Conservation (phyloP, 2,888 invertebrate species). For the Caenorhabditis virilis region DNA sequence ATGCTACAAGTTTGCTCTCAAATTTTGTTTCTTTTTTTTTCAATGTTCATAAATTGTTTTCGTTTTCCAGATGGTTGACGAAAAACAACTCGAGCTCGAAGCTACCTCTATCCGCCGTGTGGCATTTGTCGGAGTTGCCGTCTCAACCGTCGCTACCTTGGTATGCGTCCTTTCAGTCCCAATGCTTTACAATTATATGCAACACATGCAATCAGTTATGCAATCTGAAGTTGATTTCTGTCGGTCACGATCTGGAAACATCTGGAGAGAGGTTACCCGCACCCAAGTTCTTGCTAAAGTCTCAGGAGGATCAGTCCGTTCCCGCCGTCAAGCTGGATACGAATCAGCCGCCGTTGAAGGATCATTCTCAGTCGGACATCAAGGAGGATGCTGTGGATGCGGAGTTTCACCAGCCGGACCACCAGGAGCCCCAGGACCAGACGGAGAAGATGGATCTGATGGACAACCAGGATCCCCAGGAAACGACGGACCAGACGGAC, state of each 20-base stretch:
- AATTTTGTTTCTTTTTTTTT: background rate
- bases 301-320: constrained; percentile 46
- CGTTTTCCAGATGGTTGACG: constrained; percentile 49
- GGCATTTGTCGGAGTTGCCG: constrained; percentile 61
- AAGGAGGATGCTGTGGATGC: constrained; percentile 58
- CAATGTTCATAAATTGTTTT: background rate
- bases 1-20: background rate
- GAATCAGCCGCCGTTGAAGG: constrained; percentile 42
- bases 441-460: constrained; percentile 51
- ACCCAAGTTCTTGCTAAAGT: constrained; percentile 58
- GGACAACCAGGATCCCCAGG: constrained; percentile 56
- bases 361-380: constrained; percentile 22
- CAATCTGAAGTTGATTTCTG: constrained; percentile 62
- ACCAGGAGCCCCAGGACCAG: constrained; percentile 49
- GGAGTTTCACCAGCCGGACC: constrained; percentile 51
- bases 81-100: constrained; percentile 56
- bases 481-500: constrained; percentile 59
- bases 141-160: constrained; percentile 57
- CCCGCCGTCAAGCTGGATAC: constrained; percentile 53
- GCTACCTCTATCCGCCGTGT: constrained; percentile 55
- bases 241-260: constrained; percentile 58
- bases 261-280: constrained; percentile 61
- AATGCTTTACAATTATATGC: constrained; percentile 66
- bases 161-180: constrained; percentile 60
- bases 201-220: constrained; percentile 63